Conservation (phyloP, 2,113 vertebrate species). For the Eretmochelys imbricata region DNA sequence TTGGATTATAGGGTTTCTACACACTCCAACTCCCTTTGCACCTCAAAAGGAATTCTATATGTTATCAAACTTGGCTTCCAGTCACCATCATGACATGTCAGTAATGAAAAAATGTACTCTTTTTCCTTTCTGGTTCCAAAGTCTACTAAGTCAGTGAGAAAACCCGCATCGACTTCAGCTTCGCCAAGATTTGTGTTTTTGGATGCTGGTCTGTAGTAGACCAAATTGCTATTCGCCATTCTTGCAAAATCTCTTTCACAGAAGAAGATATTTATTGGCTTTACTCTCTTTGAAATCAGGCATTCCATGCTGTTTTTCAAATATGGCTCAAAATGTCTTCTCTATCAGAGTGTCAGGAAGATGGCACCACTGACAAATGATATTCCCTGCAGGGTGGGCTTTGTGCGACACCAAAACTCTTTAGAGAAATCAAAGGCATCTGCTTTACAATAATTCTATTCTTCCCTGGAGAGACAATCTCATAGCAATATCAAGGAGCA, state of each 20-base stretch:
- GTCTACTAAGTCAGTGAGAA: neutral
- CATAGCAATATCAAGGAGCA: neutral
- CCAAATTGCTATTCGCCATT: neutral
- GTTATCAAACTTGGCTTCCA: neutral
- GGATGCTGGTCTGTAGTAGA: neutral
- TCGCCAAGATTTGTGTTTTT: neutral
- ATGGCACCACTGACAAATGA: neutral
- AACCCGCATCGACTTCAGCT: neutral
- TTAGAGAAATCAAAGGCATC: constrained; percentile 29
- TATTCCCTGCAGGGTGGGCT: neutral
- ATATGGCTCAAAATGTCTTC: neutral
- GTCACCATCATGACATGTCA: neutral
- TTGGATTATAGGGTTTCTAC: no score
- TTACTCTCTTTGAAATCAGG: neutral
- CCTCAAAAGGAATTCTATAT: no score
- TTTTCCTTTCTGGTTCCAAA: neutral
- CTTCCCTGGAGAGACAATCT: constrained; percentile 40
- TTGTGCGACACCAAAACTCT: constrained; percentile 14
- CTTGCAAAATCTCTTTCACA: accelerated
- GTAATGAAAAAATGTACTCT: neutral
- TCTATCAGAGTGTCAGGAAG: neutral
- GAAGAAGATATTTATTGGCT: neutral
- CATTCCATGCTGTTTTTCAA: neutral
- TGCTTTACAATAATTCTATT: neutral
- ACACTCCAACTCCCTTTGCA: no score